Evolutionary conservation across 2,888 invertebrate genomes (phyloP).

Genomic region (Torymus aiolomorphi): DNA sequence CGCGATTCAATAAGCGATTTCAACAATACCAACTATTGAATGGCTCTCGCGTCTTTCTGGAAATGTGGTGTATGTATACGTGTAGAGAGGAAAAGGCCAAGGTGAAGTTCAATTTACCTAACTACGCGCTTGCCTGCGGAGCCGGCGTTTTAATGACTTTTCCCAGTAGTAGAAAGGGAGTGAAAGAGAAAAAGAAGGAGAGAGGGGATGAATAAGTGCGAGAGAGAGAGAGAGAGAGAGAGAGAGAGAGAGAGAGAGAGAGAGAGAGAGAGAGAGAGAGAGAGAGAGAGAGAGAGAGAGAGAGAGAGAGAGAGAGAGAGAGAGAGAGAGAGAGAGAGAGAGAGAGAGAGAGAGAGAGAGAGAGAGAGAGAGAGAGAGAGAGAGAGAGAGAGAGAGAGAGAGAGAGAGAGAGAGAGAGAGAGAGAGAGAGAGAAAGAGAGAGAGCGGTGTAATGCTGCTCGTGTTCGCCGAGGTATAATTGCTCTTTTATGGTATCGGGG

Average conservation of each 20-base stretch:
- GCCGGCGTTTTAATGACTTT: slow-evolving; percentile 52
- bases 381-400: not conserved
- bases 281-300: not conserved
- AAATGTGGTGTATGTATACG: slow-evolving; percentile 4
- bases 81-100: slow-evolving; percentile 33
- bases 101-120: slow-evolving; percentile 52
- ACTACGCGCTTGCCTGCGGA: slow-evolving; percentile 17
- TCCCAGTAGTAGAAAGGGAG: slow-evolving; percentile 33
- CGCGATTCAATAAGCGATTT: slow-evolving; percentile 52
- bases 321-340: slow-evolving; percentile 15
- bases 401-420: slow-evolving; percentile 2
- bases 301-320: not conserved
- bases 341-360: not conserved
- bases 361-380: slow-evolving; percentile 9
- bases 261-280: slow-evolving; percentile 12
- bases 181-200: slow-evolving; percentile 17
- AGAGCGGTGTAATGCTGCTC: slow-evolving; percentile 11
- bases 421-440: slow-evolving; percentile 7
- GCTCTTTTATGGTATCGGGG: slow-evolving; percentile 34
- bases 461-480: slow-evolving; percentile 29
- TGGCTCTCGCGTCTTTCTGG: slow-evolving; percentile 33
- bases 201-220: slow-evolving; percentile 19
- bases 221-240: not conserved
- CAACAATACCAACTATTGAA: slow-evolving; percentile 35
- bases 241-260: not conserved